Evolutionary conservation across 2,888 invertebrate genomes (phyloP), one percentile per base, ranked within the genome.

Genomic region (Hydrotaea diabolus): DNA sequence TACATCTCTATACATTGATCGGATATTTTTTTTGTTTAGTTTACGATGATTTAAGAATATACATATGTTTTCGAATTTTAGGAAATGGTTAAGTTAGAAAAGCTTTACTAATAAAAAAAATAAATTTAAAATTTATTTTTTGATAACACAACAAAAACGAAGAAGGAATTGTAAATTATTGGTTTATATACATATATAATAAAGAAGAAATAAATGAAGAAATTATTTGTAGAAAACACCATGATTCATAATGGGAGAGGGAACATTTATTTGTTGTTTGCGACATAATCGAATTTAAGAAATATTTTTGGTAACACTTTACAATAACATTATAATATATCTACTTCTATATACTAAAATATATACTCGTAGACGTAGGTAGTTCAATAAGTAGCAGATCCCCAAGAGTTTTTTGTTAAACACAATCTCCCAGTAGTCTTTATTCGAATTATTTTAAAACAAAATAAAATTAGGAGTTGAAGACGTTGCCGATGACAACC

Each of bases 61-160:
- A 59, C 36, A 36, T 66, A 36, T 66, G 39, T 77, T 77, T 74
- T 78, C 49, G 66, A 64, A 36, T 66, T 64, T 31, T 76, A 73
- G n/a, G 72, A 39, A 69, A 64, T 46, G 43, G 13, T 36, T 66
- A 74, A 77, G 39, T 66, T 59, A 78, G 23, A 59, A 74, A 69
- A 62, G 73, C 72, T 80, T 80, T 72, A 80, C 39, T 49, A 71
- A n/a, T 66, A 43, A 17, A 39, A n/a, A n/a, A 80, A 79, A 79
- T 79, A 79, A 77, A 79, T 69, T 39, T 9, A 73, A 62, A 74
- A 78, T 81, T 64, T 82, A 85, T 85, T 79, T 82, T 85, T 82
- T 79, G 73, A 82, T 81, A 77, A 77, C 74, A 62, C 59, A 73
- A 19, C 53, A n/a, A 79, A 49, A n/a, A 31, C 39, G 49, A 74